Evolutionary conservation across 2,888 invertebrate species (phyloP).

Genomic region (Chelonus formosanus): DNA sequence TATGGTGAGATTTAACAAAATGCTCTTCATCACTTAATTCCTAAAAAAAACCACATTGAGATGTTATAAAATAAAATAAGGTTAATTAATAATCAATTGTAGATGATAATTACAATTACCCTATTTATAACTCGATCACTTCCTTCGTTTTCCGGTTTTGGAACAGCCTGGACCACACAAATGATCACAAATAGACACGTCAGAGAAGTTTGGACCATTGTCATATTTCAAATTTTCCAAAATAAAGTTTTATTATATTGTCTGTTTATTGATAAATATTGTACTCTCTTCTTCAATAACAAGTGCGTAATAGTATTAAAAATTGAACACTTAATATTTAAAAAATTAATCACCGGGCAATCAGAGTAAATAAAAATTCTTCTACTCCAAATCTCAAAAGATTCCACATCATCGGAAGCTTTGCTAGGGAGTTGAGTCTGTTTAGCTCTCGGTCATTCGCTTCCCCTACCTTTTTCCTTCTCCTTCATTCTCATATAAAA

Average conservation of each 20-base stretch:
- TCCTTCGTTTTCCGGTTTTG: conserved; percentile 76
- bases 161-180: conserved; percentile 69
- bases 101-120: conserved; percentile 38
- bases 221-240: neutral
- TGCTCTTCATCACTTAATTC: conserved; percentile 83
- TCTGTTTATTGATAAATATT: no score
- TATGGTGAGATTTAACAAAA: conserved; percentile 81
- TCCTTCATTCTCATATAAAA: no score
- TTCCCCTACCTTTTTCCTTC: no score
- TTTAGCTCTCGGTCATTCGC: no score
- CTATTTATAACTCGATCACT: conserved; percentile 70
- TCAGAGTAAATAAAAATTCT: conserved; percentile 2
- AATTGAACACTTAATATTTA: no score
- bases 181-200: conserved; percentile 28
- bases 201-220: conserved; percentile 12
- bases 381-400: neutral
- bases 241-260: no score
- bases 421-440: no score
- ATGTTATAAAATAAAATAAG: neutral
- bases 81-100: no score
- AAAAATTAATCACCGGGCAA: no score
- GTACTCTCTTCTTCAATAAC: no score
- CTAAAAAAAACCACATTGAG: conserved; percentile 56
- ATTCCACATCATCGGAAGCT: conserved; percentile 12
- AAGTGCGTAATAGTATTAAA: no score